Evolutionary conservation across 2,797 vertebrate genomes (phyloP).

Genomic region (Anas flavirostris): DNA sequence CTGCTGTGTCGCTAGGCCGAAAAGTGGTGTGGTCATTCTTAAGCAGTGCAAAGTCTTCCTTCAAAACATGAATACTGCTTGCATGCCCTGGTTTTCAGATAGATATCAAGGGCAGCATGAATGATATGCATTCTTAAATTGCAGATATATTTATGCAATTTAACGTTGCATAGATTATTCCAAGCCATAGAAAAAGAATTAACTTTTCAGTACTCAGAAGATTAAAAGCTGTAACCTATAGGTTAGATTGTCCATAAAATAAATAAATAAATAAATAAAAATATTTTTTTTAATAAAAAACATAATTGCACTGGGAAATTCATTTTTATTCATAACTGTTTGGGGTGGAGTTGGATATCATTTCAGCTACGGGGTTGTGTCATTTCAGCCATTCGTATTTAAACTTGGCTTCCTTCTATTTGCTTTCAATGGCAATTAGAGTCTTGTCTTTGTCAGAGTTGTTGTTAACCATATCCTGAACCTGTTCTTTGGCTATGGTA

Average conservation of each 20-base stretch:
- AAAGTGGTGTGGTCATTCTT: background rate
- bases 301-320: background rate
- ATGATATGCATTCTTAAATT: background rate
- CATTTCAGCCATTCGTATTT: background rate
- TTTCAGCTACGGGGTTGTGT: background rate
- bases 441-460: background rate
- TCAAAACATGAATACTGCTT: background rate
- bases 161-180: background rate
- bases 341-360: background rate
- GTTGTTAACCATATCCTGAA: background rate
- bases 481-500: background rate
- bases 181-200: background rate
- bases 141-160: background rate
- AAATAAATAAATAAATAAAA: background rate
- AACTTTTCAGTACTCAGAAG: background rate
- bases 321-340: background rate
- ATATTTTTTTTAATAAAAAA: background rate
- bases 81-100: background rate
- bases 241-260: background rate
- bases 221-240: background rate
- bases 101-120: background rate
- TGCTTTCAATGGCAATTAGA: background rate
- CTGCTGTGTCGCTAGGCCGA: background rate
- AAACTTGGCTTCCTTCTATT: background rate
- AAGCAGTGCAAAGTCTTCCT: background rate